Conservation (phyloP, 1,140 invertebrate genomes). For the Pogonus chalceus region DNA sequence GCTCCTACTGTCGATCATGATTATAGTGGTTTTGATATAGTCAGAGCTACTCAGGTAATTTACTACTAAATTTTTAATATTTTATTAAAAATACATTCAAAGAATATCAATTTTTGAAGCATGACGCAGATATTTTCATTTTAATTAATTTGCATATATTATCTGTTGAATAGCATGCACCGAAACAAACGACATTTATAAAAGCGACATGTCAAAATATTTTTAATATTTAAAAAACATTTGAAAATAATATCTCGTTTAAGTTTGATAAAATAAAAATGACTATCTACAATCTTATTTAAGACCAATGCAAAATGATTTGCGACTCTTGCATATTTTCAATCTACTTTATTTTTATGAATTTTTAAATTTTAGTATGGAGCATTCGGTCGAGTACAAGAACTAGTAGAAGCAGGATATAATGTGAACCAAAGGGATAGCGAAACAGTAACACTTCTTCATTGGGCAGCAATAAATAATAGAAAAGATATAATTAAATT, state of each 20-base stretch:
- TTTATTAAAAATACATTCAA: constrained; percentile 11
- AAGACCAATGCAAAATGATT: too few relatives aligned
- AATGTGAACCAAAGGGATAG: constrained; percentile 83
- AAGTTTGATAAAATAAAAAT: too few relatives aligned
- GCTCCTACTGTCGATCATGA: constrained; percentile 55
- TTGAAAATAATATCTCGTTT: too few relatives aligned
- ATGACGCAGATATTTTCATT: too few relatives aligned
- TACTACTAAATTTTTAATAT: not conserved
- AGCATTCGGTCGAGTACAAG: constrained; percentile 67
- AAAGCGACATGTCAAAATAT: too few relatives aligned
- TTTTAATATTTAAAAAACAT: too few relatives aligned
- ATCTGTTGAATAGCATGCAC: too few relatives aligned
- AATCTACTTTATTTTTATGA: constrained; percentile 10
- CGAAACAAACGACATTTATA: too few relatives aligned
- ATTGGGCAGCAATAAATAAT: constrained; percentile 99
- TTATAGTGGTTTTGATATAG: constrained; percentile 80
- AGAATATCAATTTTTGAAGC: too few relatives aligned
- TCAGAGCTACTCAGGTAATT: constrained; percentile 79
- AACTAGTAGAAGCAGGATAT: constrained; percentile 78
- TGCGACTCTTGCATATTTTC: too few relatives aligned
- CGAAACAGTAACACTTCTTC: constrained; percentile 91
- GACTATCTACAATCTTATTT: too few relatives aligned
- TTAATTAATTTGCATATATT: too few relatives aligned
- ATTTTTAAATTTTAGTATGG: constrained; percentile 58
- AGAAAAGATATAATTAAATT: constrained; percentile 76